Percentiles rank a stretch among this genome's conserved stretches.
These are phyloP conservation scores for Thymelicus lineola DNA, from an alignment of 2,888 invertebrate genomes.

Conservation along the genomic window DNA sequence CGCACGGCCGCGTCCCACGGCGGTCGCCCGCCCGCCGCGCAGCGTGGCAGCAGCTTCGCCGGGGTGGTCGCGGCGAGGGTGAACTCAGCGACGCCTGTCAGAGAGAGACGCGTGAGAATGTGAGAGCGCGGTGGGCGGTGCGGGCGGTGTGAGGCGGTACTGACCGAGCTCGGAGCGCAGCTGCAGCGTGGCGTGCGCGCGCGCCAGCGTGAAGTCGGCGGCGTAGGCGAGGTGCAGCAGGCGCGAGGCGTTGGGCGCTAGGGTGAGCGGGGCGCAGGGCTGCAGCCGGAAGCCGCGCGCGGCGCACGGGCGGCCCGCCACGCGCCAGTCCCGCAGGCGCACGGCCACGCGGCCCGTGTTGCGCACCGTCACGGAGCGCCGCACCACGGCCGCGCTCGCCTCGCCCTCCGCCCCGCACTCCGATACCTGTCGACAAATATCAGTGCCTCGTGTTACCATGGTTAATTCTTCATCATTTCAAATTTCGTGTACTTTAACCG, in stretches of 20 bases:
- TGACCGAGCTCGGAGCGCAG: slow-evolving; percentile 52
- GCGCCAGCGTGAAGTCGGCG: slow-evolving; percentile 67
- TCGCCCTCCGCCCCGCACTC: slow-evolving; percentile 88
- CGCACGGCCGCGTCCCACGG: slow-evolving; percentile 82
- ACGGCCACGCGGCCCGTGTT: slow-evolving; percentile 97
- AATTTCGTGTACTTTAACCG: too few species aligned
- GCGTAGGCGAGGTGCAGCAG: slow-evolving; percentile 61
- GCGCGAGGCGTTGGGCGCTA: slow-evolving; percentile 67
- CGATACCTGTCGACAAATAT: slow-evolving; percentile 81
- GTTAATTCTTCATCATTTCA: too few species aligned
- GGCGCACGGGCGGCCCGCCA: slow-evolving; percentile 62
- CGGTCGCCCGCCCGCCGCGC: slow-evolving; percentile 69
- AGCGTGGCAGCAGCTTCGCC: slow-evolving; percentile 56
- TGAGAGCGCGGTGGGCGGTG: background rate
- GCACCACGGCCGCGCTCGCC: slow-evolving; percentile 81
- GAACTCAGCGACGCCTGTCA: slow-evolving; percentile 52
- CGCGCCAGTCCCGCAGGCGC: slow-evolving; percentile 81
- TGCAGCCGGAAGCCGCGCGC: slow-evolving; percentile 68
- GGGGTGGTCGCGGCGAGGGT: slow-evolving; percentile 55
- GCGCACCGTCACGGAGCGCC: slow-evolving; percentile 92
- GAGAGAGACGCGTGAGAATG: background rate
- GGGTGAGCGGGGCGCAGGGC: slow-evolving; percentile 65
- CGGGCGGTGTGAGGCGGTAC: background rate
- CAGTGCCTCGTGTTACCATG: too few species aligned
- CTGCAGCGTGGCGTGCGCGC: slow-evolving; percentile 53